Evolutionary conservation across 2,113 vertebrate genomes (phyloP).

Genomic region (Hydropotes inermis): DNA sequence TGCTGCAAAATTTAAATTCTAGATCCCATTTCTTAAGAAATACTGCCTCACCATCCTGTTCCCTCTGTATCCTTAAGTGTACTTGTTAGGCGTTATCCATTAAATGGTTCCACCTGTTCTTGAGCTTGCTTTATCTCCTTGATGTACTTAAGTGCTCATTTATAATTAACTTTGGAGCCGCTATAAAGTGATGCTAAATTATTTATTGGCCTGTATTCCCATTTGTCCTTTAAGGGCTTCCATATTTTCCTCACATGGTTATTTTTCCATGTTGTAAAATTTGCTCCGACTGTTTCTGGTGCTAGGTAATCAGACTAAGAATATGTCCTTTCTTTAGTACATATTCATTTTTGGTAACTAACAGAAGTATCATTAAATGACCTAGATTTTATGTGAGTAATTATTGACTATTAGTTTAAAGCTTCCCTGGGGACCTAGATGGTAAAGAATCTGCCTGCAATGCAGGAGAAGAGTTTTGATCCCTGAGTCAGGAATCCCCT

Average conservation of each 20-base stretch:
- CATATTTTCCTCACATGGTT: not conserved
- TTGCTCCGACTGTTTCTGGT: not conserved
- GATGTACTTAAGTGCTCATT: not conserved
- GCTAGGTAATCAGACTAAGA: not conserved
- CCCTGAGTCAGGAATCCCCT: not conserved
- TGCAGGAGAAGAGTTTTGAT: not conserved
- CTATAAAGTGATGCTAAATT: slow-evolving; percentile 2
- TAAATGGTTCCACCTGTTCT: not conserved
- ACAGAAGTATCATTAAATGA: not conserved
- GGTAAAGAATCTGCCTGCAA: not conserved
- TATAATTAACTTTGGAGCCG: not conserved
- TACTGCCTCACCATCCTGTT: not conserved
- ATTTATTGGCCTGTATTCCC: not conserved
- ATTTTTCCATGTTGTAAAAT: slow-evolving; percentile 26
- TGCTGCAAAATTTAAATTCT: not conserved
- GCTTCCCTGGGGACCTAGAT: not conserved
- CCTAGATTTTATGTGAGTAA: not conserved
- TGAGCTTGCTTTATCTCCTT: not conserved
- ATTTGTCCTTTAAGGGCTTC: slow-evolving; percentile 10
- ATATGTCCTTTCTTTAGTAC: not conserved
- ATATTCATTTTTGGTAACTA: not conserved
- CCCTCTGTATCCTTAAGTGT: not conserved
- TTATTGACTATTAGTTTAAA: not conserved
- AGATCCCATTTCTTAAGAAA: not conserved
- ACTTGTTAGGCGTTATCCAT: not conserved